A percentile compares a stretch with the other conserved stretches of the same genome.
Evolutionary conservation across 2,113 vertebrate genomes (phyloP).

Genomic region (Elephantulus edwardii): DNA sequence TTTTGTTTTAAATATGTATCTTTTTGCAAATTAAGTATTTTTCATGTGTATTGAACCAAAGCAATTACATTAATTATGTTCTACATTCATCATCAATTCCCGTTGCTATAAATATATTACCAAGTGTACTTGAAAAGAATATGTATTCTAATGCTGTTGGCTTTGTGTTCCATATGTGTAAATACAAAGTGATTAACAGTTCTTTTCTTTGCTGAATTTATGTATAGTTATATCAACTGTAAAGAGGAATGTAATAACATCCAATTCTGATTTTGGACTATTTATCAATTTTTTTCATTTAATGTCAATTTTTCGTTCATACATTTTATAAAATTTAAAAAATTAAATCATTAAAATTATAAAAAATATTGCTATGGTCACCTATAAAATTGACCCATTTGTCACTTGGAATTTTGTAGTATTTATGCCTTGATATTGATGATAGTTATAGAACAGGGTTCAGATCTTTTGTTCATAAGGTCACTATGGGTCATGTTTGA

Average conservation of each 20-base stretch:
- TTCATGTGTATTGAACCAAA: too few species aligned
- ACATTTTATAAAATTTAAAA: background rate
- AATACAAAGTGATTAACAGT: too few species aligned
- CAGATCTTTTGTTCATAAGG: too few species aligned
- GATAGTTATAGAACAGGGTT: too few species aligned
- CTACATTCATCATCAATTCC: too few species aligned
- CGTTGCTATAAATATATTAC: background rate
- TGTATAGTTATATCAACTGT: background rate
- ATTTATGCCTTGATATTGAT: background rate
- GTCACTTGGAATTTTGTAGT: background rate
- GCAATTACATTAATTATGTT: too few species aligned
- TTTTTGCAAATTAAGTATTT: too few species aligned
- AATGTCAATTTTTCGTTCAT: background rate
- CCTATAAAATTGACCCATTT: background rate
- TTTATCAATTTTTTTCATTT: constrained; percentile 2
- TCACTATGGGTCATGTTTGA: too few species aligned
- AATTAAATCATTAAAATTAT: background rate
- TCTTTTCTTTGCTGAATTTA: background rate
- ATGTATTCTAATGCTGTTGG: background rate
- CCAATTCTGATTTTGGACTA: background rate
- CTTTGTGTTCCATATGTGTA: background rate
- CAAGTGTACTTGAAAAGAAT: background rate
- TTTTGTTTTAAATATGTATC: too few species aligned
- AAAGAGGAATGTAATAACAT: background rate
- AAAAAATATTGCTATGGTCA: background rate